phyloP scores from a whole-genome alignment of 1,140 invertebrate species.

The Drosophila pectinifera region DNA sequence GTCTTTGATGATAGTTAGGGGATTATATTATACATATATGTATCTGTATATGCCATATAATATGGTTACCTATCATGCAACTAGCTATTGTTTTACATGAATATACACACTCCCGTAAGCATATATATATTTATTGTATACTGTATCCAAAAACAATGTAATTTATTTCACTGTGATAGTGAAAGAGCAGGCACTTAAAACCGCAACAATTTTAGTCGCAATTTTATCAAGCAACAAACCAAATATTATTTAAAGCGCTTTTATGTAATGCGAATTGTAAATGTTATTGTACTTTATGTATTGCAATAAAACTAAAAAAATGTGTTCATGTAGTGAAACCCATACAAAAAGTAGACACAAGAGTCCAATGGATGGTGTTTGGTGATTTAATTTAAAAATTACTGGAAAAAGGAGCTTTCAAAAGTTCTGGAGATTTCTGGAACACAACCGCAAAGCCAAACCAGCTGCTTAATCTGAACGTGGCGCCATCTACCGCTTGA shows the following conservation, averaged over 20 bases:
- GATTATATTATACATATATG: constrained; percentile 52
- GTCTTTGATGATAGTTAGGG: constrained; percentile 61
- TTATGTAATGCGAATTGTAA: constrained; percentile 75
- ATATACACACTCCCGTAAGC: constrained; percentile 15
- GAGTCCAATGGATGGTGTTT: no score
- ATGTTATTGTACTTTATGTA: constrained; percentile 74
- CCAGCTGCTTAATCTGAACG: constrained; percentile 6
- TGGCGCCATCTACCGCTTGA: constrained; percentile 10
- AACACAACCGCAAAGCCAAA: neutral
- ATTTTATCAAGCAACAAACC: constrained; percentile 52
- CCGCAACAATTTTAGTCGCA: constrained; percentile 68
- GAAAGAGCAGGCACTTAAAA: constrained; percentile 64
- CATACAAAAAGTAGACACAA: constrained; percentile 2
- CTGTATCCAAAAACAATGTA: constrained; percentile 67
- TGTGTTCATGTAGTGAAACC: constrained; percentile 76
- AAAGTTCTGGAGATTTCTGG: neutral
- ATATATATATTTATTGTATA: constrained; percentile 59
- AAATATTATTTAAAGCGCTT: constrained; percentile 58
- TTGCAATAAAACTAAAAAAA: constrained; percentile 64
- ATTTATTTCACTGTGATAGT: constrained; percentile 78
- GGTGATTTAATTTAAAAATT: no score
- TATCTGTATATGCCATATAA: constrained; percentile 47
- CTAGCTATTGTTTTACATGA: constrained; percentile 67
- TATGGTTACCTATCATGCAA: constrained; percentile 55
- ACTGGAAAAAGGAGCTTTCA: neutral